Base-by-base conservation (phyloP, 2,888 invertebrate genomes). In the Meghimatium bilineatum region DNA sequence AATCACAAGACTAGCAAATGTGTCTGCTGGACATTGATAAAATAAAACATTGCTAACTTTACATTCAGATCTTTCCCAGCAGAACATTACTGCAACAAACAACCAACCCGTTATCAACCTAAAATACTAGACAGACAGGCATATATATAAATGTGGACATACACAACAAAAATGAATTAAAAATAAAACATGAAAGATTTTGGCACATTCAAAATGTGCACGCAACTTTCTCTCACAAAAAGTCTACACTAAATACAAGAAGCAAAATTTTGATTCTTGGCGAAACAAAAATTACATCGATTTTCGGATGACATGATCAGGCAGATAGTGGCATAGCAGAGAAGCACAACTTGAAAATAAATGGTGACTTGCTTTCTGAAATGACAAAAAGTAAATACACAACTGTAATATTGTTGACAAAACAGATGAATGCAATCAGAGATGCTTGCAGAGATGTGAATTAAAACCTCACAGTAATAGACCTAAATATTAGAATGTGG, bases 321-420 rank as follows among this genome's bases (percentile, higher is more conserved):
- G 32, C 23, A 26, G 69, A 38, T 69, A 89, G 87, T 69, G 91
- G 91, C 44, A 96, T 96, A 85, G 97, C 97, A 34, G 98, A 98
- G 95, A 99, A 99, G 94, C 99, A 99, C 90, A 99, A 95, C 95
- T 99, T 99, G 96, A 99, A 97, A 92, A 98, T 97, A 95, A 98
- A 99, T 89, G 99, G 99, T 94, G 98, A 98, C 95, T 98, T 98
- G 89, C 98, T 98, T 94, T 96, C 98, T 97, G 95, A n/a, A 95
- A 95, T 56, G 23, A 56, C 20, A 20, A 56, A 56, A 56, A 56
- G 20, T 14, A 12, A 56, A 56, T 6, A 56, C 56, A 23, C 56
- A 56, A 12, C 17, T 14, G 56, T 2, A 12, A 56, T 3, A 17
- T 20, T 20, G 56, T 14, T 56, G 49, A 49, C 49, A 49, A 12